A percentile compares a stretch with the other conserved stretches of the same genome.
These are phyloP conservation scores for Ostrea denselamellosa DNA, from an alignment of 1,140 invertebrate genomes.

Conservation along the genomic window DNA sequence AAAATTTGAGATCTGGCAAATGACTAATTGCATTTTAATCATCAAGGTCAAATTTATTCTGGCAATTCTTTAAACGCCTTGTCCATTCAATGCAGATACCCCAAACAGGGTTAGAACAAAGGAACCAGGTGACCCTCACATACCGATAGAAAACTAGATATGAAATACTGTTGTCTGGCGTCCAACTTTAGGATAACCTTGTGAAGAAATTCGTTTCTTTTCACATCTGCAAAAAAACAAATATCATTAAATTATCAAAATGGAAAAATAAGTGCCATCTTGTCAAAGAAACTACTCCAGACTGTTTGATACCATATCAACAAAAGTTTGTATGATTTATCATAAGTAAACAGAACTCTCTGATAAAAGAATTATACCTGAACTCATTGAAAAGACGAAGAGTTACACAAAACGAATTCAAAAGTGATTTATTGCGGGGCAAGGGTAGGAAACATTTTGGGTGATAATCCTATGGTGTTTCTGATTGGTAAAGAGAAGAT, in stretches of 20 bases:
- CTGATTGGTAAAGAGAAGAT: not conserved
- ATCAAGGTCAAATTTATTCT: not conserved
- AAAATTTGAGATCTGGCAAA: not conserved
- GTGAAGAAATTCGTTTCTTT: constrained; percentile 76
- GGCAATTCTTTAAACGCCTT: not conserved
- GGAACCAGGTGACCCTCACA: constrained; percentile 43
- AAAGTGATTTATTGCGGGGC: not conserved
- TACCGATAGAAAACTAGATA: constrained; percentile 74
- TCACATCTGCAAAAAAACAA: constrained; percentile 68
- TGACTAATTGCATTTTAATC: not conserved
- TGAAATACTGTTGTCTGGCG: constrained; percentile 73
- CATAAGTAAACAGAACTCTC: constrained; percentile 19
- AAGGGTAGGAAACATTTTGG: not conserved
- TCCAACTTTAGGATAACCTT: constrained; percentile 74
- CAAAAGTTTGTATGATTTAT: constrained; percentile 39
- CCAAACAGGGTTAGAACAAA: not conserved
- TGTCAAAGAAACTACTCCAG: not conserved
- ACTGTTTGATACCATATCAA: constrained; percentile 25
- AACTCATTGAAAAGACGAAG: constrained; percentile 26
- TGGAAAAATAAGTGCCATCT: constrained; percentile 23
- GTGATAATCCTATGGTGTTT: constrained; percentile 29
- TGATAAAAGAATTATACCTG: constrained; percentile 37
- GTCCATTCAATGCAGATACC: not conserved
- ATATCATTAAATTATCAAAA: constrained; percentile 40
- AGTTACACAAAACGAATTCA: constrained; percentile 13